These are phyloP conservation scores for Hydrophis major DNA, from an alignment of 2,797 vertebrate species.

Conservation along the genomic window DNA sequence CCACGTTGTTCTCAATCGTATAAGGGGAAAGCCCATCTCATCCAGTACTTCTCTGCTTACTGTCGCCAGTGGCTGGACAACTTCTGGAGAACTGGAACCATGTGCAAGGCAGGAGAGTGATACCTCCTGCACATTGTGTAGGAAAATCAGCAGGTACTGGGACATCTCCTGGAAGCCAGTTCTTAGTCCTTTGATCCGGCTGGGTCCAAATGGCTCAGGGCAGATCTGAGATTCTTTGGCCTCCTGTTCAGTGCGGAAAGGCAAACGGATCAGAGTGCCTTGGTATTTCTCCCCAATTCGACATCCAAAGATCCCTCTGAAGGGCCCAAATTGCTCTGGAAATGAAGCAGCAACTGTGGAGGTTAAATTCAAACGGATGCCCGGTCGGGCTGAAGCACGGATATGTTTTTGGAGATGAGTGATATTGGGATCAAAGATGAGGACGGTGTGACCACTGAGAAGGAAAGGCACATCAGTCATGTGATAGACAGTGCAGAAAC, in stretches of 20 bases:
- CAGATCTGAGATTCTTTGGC: constrained; percentile 77
- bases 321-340: constrained; percentile 81
- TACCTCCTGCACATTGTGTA: constrained; percentile 72
- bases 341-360: constrained; percentile 66
- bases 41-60: constrained; percentile 61
- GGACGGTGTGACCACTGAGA: constrained; percentile 75
- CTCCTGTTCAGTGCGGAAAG: constrained; percentile 80
- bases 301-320: constrained; percentile 78
- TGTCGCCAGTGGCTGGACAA: constrained; percentile 52
- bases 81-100: constrained; percentile 54
- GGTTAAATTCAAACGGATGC: constrained; percentile 78
- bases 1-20: constrained; percentile 61
- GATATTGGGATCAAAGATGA: constrained; percentile 86
- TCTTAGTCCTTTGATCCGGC: constrained; percentile 67
- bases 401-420: constrained; percentile 83
- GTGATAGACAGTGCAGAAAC: constrained; percentile 82
- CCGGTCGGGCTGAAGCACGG: constrained; percentile 69
- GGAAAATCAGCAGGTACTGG: constrained; percentile 77
- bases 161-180: constrained; percentile 67
- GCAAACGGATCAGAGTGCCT: constrained; percentile 83
- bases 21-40: constrained; percentile 59
- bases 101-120: constrained; percentile 71
- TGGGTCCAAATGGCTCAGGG: constrained; percentile 68
- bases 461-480: constrained; percentile 83
- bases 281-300: constrained; percentile 59